Conservation (phyloP, 2,888 invertebrate species). For the Chymomyza procnemis region DNA sequence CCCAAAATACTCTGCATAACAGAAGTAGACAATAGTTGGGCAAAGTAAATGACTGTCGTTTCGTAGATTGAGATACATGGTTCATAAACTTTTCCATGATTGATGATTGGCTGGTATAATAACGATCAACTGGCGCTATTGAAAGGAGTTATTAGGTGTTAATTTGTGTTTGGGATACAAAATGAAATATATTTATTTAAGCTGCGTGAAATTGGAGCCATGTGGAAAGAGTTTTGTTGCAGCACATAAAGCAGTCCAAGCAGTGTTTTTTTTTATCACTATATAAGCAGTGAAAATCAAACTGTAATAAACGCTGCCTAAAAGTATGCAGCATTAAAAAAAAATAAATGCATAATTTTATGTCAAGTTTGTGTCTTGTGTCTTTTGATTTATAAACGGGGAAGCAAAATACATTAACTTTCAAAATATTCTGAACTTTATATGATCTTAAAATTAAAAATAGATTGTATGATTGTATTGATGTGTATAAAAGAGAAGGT, state of each 20-base stretch:
- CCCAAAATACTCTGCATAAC: not conserved
- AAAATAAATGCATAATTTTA: rapidly evolving
- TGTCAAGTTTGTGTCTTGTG: conserved; percentile 47
- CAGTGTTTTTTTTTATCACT: not conserved
- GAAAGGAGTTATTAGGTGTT: not conserved
- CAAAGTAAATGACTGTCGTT: no score
- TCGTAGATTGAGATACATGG: conserved; percentile 1
- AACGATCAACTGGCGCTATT: not conserved
- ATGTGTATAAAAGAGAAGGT: no score
- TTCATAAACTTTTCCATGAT: not conserved
- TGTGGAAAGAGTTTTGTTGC: not conserved
- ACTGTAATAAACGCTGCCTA: not conserved
- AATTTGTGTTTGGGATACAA: not conserved
- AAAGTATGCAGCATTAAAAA: conserved; percentile 22
- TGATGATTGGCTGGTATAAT: not conserved
- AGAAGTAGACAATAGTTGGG: not conserved
- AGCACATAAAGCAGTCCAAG: not conserved
- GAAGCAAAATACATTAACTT: no score
- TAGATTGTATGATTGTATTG: no score
- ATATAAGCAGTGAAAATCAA: not conserved
- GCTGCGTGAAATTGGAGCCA: not conserved
- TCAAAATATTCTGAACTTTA: no score
- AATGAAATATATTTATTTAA: not conserved
- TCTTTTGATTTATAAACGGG: conserved; percentile 22
- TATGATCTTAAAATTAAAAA: no score